Conservation (phyloP, 1,140 invertebrate species). For the Bombus huntii region DNA sequence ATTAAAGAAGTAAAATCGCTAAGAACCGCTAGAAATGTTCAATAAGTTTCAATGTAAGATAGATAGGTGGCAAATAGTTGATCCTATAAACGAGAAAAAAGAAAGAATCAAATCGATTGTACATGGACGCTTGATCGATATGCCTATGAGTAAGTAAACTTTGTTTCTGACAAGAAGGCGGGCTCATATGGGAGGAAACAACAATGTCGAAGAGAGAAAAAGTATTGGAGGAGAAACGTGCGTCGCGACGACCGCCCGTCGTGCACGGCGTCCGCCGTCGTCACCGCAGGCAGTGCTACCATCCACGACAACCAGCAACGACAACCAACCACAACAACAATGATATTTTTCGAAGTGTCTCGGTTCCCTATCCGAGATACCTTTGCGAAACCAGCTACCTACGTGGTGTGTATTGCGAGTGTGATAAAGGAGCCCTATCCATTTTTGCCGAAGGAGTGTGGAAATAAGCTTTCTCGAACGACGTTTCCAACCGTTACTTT, state of each 20-base stretch:
- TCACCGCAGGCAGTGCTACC: slow-evolving; percentile 46
- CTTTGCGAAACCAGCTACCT: slow-evolving; percentile 61
- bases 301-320: slow-evolving; percentile 9
- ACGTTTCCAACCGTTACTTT: slow-evolving; percentile 54
- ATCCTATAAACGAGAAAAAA: background rate
- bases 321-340: slow-evolving; percentile 37
- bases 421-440: slow-evolving; percentile 74
- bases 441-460: slow-evolving; percentile 71
- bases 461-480: slow-evolving; percentile 73
- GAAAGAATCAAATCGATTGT: background rate
- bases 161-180: slow-evolving; percentile 25
- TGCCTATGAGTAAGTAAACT: slow-evolving; percentile 22
- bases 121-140: slow-evolving; percentile 7
- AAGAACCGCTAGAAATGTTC: background rate
- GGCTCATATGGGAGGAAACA: slow-evolving; percentile 23
- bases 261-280: slow-evolving; percentile 52
- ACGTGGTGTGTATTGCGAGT: slow-evolving; percentile 68
- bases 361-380: slow-evolving; percentile 59
- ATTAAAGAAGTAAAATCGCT: background rate
- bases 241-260: slow-evolving; percentile 66
- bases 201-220: slow-evolving; percentile 33
- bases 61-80: background rate
- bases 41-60: background rate
- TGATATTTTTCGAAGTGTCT: slow-evolving; percentile 70
- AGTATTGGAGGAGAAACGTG: slow-evolving; percentile 40